Evolutionary conservation across 2,797 vertebrate species (phyloP).

Genomic region (Loriculus beryllinus): DNA sequence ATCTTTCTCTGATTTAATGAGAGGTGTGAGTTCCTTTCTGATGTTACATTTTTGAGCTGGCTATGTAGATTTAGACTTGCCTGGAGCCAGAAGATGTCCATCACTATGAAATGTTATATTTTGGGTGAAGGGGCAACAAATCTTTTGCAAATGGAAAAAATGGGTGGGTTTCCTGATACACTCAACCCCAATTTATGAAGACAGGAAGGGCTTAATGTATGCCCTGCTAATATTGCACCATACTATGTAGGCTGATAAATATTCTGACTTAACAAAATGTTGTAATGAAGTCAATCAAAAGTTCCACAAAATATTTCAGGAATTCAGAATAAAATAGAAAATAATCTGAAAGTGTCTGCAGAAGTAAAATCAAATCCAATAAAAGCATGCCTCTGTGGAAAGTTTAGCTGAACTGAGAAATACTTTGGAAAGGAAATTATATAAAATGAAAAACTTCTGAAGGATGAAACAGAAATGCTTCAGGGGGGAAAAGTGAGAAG

Average conservation of each 20-base stretch:
- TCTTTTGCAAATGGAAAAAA: background rate
- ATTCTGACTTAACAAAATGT: background rate
- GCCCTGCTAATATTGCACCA: background rate
- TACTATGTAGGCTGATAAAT: background rate
- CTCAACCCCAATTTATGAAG: background rate
- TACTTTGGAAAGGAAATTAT: background rate
- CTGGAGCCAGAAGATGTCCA: background rate
- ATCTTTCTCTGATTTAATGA: conserved; percentile 10
- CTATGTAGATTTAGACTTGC: background rate
- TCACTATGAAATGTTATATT: background rate
- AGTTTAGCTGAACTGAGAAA: background rate
- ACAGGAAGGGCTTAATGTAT: background rate
- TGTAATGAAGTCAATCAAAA: background rate
- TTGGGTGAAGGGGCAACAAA: background rate
- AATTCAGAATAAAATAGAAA: background rate
- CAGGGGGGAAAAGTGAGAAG: rapidly evolving
- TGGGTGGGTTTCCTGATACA: background rate
- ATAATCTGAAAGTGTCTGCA: background rate
- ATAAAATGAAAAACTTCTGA: background rate
- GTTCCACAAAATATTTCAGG: background rate
- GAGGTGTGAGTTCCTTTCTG: conserved; percentile 36
- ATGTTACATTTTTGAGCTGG: conserved; percentile 7
- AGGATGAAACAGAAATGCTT: background rate
- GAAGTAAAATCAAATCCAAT: background rate
- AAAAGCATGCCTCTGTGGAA: background rate